Evolutionary conservation across 2,888 invertebrate genomes (phyloP), one percentile per base, ranked within the genome.

Genomic region (Gonocerus acuteangulatus): DNA sequence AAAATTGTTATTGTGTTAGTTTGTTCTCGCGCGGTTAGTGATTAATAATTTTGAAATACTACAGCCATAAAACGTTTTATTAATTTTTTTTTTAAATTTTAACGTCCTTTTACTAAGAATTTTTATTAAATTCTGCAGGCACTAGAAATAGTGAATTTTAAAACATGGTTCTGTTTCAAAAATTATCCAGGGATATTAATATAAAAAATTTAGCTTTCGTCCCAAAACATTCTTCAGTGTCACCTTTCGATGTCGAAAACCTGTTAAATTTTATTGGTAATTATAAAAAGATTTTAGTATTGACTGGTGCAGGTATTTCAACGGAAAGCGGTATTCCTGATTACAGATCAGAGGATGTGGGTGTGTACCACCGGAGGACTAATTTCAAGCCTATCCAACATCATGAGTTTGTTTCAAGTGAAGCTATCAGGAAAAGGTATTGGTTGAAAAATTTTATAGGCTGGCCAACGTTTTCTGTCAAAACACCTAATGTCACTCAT

Each of bases 301-400:
- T 95, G 47, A 93, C 93, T 56, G 97, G 97, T 13, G 96, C 96
- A 67, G 97, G 96, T 27, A 85, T 96, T 69, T 96, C 96, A 0
- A 97, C 96, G 1, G 96, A 97, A 80, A 93, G 93, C 72, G 95
- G 95, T 61, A 92, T 95, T 71, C 95, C 95, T 4, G 95, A 95
- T 74, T 95, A 95, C 72, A 82, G 95, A 68, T 95, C 95, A 0
- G 88, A 88, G 75, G 69, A 84, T 64, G 95, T 95, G 13, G 95
- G 95, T 0, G 77, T 95, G 7, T 96, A 94, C 73, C 92, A 94
- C 0, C 85, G 86, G 68, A 85, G 85, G 69, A 85, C 88, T 70
- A 96, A 96, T 0, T 82, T 95, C 23, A 85, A 88, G 70, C 96
- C 96, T 0, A 82, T 95, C 23, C 85, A 88, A 68, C 89, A 90